Evolutionary conservation across 2,888 invertebrate species (phyloP), one percentile per base, ranked within the genome.

Genomic region (Lochmaea capreae): DNA sequence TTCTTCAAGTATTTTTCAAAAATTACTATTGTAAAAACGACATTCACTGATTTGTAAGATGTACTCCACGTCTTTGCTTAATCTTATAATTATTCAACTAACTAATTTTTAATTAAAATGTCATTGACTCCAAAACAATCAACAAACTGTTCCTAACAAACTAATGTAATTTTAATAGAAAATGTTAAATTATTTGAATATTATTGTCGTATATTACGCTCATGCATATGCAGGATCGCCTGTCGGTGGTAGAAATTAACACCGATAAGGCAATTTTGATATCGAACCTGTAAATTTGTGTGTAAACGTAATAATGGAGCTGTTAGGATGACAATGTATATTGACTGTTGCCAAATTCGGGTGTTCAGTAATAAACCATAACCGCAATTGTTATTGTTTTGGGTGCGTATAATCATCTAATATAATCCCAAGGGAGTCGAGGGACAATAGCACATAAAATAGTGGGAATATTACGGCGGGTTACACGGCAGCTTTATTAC

Each of bases 261-360:
- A 72, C 74, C 72, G 74, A 76, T 76, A 72, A 54, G 65, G 65
- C 22, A 59, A 67, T 72, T 70, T 76, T 74, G 74, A 76, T 76
- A 73, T 74, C 67, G 65, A 74, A 74, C 74, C 62, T 72, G 74
- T 76, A 76, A 76, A 76, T 76, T 74, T 76, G 62, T 39, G 67
- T 70, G 63, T 54, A 67, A 66, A 58, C 49, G 72, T 70, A 74
- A 67, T 67, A 74, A 66, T 65, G 65, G 43, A 67, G 65, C 69
- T 67, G 68, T 74, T 72, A 63, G 70, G 65, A 65, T 67, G 67
- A 68, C 74, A 67, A 71, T 67, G 71, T 63, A 62, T 66, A 74
- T 74, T 72, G 72, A 72, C 71, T 66, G 72, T 54, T 54, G 11
- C 49, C 39, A 49, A 61, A 58, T 61, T 68, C 59, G 63, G 46